Conservation (phyloP, 2,888 invertebrate species). For the Ctenicera cuprea region DNA sequence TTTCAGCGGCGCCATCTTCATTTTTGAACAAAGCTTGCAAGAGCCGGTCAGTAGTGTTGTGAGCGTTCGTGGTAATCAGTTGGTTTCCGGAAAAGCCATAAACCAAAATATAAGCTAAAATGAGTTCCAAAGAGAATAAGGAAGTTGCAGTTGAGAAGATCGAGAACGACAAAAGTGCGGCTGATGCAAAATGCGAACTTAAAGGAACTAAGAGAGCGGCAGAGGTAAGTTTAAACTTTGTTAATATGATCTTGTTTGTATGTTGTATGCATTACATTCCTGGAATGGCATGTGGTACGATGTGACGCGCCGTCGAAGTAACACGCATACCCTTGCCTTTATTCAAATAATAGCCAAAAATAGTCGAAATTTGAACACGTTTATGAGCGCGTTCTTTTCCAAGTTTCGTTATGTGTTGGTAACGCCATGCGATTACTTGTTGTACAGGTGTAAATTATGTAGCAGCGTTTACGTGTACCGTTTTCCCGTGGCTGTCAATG, state of each 20-base stretch:
- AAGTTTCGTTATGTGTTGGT: conserved; percentile 18
- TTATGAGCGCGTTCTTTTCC: not conserved
- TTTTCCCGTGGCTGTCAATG: not conserved
- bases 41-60: conserved; percentile 83
- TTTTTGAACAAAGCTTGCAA: conserved; percentile 85
- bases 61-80: conserved; percentile 77
- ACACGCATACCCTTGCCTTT: not conserved
- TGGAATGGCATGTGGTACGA: not conserved
- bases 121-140: conserved; percentile 91
- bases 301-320: not conserved
- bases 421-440: conserved; percentile 42
- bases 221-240: conserved; percentile 82
- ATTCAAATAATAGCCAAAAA: not conserved
- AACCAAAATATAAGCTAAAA: conserved; percentile 73
- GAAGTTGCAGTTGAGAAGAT: conserved; percentile 91
- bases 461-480: not conserved
- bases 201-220: conserved; percentile 92
- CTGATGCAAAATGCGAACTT: conserved; percentile 86
- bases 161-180: conserved; percentile 83
- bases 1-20: conserved; percentile 87
- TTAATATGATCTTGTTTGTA: not conserved
- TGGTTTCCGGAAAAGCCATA: conserved; percentile 61
- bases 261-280: not conserved
- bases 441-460: conserved; percentile 9
- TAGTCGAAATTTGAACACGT: conserved; percentile 1